A percentile compares a stretch with the other conserved stretches of the same genome.
phyloP scores from a whole-genome alignment of 2,113 vertebrate species.

The Amblyopsis rosae region DNA sequence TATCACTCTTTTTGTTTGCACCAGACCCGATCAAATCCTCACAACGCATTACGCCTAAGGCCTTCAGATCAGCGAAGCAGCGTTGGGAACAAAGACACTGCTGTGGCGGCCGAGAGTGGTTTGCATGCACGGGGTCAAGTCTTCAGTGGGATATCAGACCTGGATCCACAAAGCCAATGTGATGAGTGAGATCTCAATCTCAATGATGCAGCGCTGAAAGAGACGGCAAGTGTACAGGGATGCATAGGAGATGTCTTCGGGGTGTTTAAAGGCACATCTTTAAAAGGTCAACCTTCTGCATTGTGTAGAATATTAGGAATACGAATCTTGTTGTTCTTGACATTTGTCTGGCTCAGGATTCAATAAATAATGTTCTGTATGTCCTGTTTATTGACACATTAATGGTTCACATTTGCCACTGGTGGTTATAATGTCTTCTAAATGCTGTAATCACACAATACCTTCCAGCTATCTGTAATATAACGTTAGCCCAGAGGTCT shows the following conservation, averaged over 20 bases:
- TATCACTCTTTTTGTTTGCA: conserved; percentile 62
- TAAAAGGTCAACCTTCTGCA: not conserved
- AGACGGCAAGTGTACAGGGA: conserved; percentile 1
- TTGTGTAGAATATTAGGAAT: no score
- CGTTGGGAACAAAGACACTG: conserved; percentile 17
- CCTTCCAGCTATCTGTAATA: no score
- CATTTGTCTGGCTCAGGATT: no score
- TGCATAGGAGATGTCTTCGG: not conserved
- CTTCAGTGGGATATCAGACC: conserved; percentile 40
- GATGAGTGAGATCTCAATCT: conserved; percentile 6
- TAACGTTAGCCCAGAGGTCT: no score
- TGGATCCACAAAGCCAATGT: not conserved
- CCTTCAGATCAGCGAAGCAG: conserved; percentile 18
- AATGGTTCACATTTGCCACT: no score
- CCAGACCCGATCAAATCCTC: conserved; percentile 13
- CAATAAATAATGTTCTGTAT: no score
- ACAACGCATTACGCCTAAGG: conserved; percentile 26
- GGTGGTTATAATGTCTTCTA: no score
- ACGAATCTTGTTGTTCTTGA: no score
- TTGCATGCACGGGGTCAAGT: conserved; percentile 25
- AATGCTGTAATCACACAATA: no score
- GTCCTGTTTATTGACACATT: no score
- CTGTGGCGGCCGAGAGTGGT: conserved; percentile 11
- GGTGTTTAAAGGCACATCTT: not conserved
- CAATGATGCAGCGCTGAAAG: conserved; percentile 2